A percentile compares a stretch with the other conserved stretches of the same genome.
Conservation (phyloP, 2,888 invertebrate species). For the Allolobophora icterica region DNA sequence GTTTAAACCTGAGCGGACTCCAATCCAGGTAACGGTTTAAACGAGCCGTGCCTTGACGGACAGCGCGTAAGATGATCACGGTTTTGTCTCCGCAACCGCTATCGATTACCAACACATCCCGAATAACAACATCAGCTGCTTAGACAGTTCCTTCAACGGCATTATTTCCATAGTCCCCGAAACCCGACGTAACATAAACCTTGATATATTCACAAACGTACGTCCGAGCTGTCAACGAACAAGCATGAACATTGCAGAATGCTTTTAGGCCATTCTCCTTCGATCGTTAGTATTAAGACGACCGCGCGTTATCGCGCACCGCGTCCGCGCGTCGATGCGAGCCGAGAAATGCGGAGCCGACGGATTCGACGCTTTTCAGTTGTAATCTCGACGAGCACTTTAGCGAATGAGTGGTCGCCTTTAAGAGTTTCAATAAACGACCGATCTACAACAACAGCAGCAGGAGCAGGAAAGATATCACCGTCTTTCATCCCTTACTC, state of each 20-base stretch:
- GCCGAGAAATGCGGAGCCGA: too few species aligned
- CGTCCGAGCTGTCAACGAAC: neutral
- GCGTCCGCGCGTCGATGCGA: too few species aligned
- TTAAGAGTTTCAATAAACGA: constrained; percentile 9
- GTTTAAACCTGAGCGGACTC: neutral
- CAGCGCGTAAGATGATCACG: neutral
- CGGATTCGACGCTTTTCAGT: neutral
- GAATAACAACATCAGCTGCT: neutral
- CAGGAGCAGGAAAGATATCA: too few species aligned
- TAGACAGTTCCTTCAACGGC: neutral
- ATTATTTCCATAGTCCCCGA: neutral
- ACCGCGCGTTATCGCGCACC: neutral
- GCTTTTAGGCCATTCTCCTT: neutral
- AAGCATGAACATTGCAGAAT: neutral
- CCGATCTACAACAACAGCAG: neutral
- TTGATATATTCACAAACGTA: neutral
- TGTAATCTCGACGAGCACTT: neutral
- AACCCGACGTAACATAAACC: neutral
- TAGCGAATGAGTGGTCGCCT: neutral
- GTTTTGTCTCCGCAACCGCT: neutral
- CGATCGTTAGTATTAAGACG: neutral
- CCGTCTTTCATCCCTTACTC: neutral
- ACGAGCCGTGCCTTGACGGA: neutral
- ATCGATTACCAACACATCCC: neutral
- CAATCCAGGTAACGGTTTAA: neutral